phyloP scores from a whole-genome alignment of 2,113 vertebrate species.

The Cottus gobio region DNA sequence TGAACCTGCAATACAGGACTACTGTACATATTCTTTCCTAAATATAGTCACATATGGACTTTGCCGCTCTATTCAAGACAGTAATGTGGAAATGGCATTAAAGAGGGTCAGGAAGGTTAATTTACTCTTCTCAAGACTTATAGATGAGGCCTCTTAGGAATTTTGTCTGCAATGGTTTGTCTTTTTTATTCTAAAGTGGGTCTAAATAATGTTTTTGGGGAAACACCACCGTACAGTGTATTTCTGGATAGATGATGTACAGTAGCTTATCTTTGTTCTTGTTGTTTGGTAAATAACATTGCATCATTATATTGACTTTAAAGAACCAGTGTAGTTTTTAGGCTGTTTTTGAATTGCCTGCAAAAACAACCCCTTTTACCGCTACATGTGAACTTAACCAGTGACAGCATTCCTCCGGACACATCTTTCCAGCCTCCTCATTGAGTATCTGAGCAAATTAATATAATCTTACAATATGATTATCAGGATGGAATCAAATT shows the following conservation, averaged over 20 bases:
- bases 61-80: not conserved
- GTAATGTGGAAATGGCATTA: not conserved
- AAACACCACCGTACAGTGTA: not conserved
- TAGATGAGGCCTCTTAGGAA: too few species aligned
- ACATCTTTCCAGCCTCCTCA: not conserved
- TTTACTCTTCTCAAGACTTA: too few species aligned
- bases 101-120: not conserved
- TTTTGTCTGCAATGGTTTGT: too few species aligned
- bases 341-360: not conserved
- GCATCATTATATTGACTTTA: not conserved
- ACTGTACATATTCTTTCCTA: not conserved
- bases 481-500: not conserved
- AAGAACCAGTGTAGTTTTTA: not conserved
- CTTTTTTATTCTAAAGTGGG: too few species aligned
- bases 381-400: not conserved
- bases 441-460: not conserved
- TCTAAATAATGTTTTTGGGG: too few species aligned
- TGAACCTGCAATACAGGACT: not conserved
- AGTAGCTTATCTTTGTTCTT: not conserved
- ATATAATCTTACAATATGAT: not conserved
- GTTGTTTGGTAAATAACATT: not conserved
- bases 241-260: not conserved
- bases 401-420: too few species aligned
- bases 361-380: not conserved
- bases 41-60: not conserved